phyloP scores from a whole-genome alignment of 2,113 vertebrate species.

The Zapornia atra region DNA sequence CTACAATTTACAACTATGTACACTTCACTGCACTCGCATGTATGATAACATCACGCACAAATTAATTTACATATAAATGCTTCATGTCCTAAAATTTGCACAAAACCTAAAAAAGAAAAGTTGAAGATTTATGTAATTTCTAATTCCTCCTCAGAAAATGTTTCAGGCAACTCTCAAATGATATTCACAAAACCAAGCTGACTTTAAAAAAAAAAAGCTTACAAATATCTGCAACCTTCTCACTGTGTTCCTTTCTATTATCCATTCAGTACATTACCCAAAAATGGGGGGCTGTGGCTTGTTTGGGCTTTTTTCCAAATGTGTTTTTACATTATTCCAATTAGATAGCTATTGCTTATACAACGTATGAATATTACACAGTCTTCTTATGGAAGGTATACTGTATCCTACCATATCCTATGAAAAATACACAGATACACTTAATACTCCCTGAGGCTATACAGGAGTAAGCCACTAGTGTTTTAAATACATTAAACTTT shows the following conservation, averaged over 20 bases:
- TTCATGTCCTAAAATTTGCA: neutral
- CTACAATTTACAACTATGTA: neutral
- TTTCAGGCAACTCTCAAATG: neutral
- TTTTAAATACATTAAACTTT: neutral
- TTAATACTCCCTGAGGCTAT: neutral
- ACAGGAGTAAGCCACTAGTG: neutral
- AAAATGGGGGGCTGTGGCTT: neutral
- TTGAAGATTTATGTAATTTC: neutral
- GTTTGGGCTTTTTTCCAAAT: neutral
- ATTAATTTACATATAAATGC: neutral
- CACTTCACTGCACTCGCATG: neutral
- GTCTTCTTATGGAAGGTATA: neutral
- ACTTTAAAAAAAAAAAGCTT: neutral
- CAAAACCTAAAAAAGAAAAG: neutral
- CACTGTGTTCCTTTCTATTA: neutral
- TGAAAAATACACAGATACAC: neutral
- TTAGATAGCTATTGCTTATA: neutral
- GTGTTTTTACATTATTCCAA: neutral
- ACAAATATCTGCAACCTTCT: neutral
- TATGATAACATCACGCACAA: neutral
- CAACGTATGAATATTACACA: neutral
- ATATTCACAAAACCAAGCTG: neutral
- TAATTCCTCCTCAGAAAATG: neutral
- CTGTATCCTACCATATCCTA: neutral
- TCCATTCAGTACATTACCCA: neutral